Evolutionary conservation across 2,888 invertebrate species (phyloP), one percentile per base, ranked within the genome.

Genomic region (Petrolisthes cinctipes): DNA sequence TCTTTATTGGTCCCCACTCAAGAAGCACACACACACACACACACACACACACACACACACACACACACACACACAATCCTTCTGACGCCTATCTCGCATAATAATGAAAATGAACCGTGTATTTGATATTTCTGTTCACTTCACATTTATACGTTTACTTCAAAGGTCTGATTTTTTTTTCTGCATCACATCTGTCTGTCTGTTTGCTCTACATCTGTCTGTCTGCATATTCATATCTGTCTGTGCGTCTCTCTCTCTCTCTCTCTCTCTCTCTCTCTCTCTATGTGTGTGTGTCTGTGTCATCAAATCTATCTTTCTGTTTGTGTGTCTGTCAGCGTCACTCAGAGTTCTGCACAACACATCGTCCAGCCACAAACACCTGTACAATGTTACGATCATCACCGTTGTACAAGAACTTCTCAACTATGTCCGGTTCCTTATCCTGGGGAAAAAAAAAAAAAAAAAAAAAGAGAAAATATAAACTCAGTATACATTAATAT

Each of bases 371-470:
- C 3, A 97, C 96, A 93, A 94, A 97, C 1, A 97, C 96, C 91
- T 94, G 94, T 0, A 92, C 86, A 90, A 97, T 95, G 92, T 97
- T 97, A 89, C 97, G 95, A 92, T 97, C 97, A 92, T 97, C 97
- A 0, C 97, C 97, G n/a, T 95, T 92, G 92, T 95, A 96, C 90
- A 97, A 94, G 92, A 97, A 96, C 92, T 95, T 95, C 92, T 97
- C 96, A 6, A 97, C 92, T 57, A 95, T 92, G 91, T 95, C 95
- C 79, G 94, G 92, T 20, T 93, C 93, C 0, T 94, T 94, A 14
- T 94, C 93, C 14, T 91, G 90, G 9, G 20, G 53, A 51, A n/a
- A 66, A 57, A 57, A 51, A 23, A 61, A n/a, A 75, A 9, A 9
- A n/a, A 6, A 17, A 20, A 20, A n/a, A 37, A 17, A n/a, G 17